Conservation (phyloP, 2,113 vertebrate species). For the Hippocampus mohnikei region DNA sequence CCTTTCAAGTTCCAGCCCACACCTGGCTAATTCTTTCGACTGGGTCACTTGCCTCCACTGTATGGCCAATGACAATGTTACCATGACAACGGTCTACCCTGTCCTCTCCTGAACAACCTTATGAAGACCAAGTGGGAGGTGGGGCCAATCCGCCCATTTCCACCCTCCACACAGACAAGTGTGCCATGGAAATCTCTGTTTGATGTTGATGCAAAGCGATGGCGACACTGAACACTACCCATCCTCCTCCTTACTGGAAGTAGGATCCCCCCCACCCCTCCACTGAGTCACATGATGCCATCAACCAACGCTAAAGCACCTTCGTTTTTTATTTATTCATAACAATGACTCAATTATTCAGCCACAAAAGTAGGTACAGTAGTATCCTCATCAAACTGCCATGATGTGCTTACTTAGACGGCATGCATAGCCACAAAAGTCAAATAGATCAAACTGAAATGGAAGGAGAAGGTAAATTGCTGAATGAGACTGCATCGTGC, state of each 20-base stretch:
- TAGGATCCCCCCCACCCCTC: neutral
- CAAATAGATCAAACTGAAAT: neutral
- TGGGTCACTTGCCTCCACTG: conserved; percentile 32
- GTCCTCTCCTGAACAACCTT: conserved; percentile 39
- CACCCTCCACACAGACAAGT: conserved; percentile 28
- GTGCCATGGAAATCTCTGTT: conserved; percentile 30
- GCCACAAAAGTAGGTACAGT: conserved; percentile 24
- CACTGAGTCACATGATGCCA: conserved; percentile 45
- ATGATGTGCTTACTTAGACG: conserved; percentile 22
- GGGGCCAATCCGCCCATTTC: conserved; percentile 25
- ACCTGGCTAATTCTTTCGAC: conserved; percentile 13
- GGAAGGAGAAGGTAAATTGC: conserved; percentile 11
- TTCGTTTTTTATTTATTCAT: conserved; percentile 62
- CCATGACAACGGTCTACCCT: conserved; percentile 61
- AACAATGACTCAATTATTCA: conserved; percentile 59
- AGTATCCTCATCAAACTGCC: conserved; percentile 16
- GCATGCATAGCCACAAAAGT: conserved; percentile 9
- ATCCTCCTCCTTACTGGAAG: conserved; percentile 17
- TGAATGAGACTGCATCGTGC: conserved; percentile 8
- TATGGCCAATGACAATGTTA: conserved; percentile 52
- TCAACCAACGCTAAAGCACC: conserved; percentile 33
- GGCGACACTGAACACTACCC: conserved; percentile 55
- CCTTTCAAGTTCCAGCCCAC: conserved; percentile 6
- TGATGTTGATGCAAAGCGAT: conserved; percentile 62
- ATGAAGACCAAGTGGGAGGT: conserved; percentile 21